Base-by-base conservation (phyloP, 2,888 invertebrate genomes). In the Melieria omissa region DNA sequence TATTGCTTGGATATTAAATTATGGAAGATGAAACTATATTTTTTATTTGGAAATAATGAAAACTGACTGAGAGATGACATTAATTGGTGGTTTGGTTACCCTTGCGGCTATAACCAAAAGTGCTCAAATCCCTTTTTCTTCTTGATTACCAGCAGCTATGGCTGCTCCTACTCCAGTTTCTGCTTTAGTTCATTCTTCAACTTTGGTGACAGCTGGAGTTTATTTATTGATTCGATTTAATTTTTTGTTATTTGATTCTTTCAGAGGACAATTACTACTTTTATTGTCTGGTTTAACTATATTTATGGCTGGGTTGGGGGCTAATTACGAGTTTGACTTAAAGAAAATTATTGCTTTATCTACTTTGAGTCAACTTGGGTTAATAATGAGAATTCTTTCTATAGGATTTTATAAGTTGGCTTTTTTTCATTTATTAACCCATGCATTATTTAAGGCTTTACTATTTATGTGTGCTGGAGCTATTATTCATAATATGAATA, bases 271-370 rank as follows among this genome's bases (percentile, higher is more conserved):
- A 75, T 81, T 89, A 80, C 88, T 91, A 85, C 84, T 90, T 79
- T 87, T 90, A 83, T 84, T 91, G 81, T 88, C 88, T 66, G 85
- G 88, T 0, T 86, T 91, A 84, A 91, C 91, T 0, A 90, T 91
- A 87, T 89, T 90, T 90, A 89, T 90, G 80, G 88, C 90, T 3
- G 90, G 90, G 0, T 83, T 90, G 81, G 88, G 89, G 0, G 91
- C 90, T 78, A 90, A 89, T 88, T 90, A 89, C 89, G 90, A 91
- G 74, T 90, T 87, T 79, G 93, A 93, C 88, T 88, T 92, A 83
- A 93, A 93, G 86, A 93, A 93, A 88, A 91, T 92, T 90, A 92
- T 93, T 91, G 93, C 93, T 82, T 88, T 92, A 82, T 93, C 93
- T 29, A 29, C 29, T 29, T 29, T 29, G 3, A 29, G 29, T 29